Conservation (phyloP, 2,888 invertebrate genomes). For the Glaucopsyche alexis region DNA sequence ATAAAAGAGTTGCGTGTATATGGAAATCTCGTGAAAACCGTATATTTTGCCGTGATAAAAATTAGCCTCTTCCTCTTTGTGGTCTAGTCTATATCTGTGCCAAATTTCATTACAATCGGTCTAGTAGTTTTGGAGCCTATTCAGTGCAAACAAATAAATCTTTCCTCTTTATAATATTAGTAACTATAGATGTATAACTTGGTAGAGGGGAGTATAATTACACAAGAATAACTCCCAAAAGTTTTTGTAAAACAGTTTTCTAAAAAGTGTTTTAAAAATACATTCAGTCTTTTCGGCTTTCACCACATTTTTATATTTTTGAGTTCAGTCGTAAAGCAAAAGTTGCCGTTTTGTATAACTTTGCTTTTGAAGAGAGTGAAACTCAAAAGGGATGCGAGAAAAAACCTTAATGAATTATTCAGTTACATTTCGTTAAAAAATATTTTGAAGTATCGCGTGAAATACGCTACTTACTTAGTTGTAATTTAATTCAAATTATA, state of each 20-base stretch:
- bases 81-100: too few species aligned
- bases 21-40: too few species aligned
- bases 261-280: background rate
- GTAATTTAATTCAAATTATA: too few species aligned
- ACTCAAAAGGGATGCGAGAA: constrained; percentile 10
- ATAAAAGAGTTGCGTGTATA: too few species aligned
- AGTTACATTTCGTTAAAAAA: background rate
- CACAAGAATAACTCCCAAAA: background rate
- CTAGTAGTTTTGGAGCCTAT: too few species aligned
- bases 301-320: background rate
- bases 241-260: background rate
- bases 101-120: too few species aligned
- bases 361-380: constrained; percentile 10
- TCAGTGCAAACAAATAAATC: too few species aligned
- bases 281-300: background rate
- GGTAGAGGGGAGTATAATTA: background rate
- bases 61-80: too few species aligned
- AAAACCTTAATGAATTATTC: constrained; percentile 9
- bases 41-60: too few species aligned
- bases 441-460: background rate
- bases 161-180: too few species aligned
- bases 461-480: background rate
- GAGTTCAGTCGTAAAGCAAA: constrained; percentile 5
- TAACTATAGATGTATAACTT: too few species aligned
- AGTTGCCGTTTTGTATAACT: constrained; percentile 5